Evolutionary conservation across 1,140 invertebrate genomes (phyloP), one percentile per base, ranked within the genome.

Genomic region (Leptonema lineaticorne): DNA sequence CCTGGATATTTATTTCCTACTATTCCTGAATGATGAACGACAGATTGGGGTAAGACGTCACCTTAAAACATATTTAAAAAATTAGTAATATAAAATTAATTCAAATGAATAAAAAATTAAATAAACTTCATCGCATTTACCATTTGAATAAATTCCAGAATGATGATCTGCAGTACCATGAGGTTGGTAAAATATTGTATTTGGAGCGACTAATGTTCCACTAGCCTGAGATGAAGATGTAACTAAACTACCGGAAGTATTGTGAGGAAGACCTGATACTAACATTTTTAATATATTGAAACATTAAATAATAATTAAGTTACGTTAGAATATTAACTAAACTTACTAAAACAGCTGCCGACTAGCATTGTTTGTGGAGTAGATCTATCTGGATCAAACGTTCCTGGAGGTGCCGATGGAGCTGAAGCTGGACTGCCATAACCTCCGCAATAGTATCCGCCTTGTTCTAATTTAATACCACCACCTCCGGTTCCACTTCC

Each of bases 381-480:
- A 79, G 50, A 83, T 79, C 72, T 84, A 83, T 74, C 79, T 77
- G 68, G 79, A 53, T 77, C 83, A 69, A 77, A 80, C 14, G 80
- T 78, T 20, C 50, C 16, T 7, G 67, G 58, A 9, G 66, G 63
- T 22, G 73, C 60, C 8, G 76, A 75, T 7, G 75, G 73, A 24
- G 79, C 83, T 73, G 88, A 83, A 67, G 88, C 87, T 68, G 87
- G 89, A 73, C 91, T 87, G 73, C 92, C 92, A 83, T 95, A 95
- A 83, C 92, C 96, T 75, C 91, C 94, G 83, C 92, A 94, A 82
- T 96, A 96, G 82, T 94, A 95, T 53, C 89, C 86, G 56, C 90
- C 88, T 76, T 92, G 92, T 85, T 94, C 94, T 83, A 94, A 88
- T 85, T 95, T 96, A 78, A 94, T 95, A 76, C 88, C 89, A 76